These are phyloP conservation scores for Echinops telfairi DNA, from an alignment of 2,113 vertebrate genomes.

Conservation along the genomic window DNA sequence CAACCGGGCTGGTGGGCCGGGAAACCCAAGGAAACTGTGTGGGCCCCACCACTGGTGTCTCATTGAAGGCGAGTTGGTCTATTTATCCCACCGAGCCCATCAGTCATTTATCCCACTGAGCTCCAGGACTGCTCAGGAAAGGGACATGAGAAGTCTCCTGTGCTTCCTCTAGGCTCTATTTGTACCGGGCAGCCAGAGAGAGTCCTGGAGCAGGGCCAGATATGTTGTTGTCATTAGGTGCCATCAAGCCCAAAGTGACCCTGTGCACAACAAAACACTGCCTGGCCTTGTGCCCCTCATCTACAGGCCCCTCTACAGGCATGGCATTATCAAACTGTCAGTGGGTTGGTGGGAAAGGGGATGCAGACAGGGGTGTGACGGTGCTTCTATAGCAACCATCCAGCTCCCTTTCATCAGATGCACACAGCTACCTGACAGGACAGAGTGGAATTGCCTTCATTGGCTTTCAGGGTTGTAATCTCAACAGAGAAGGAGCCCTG, in stretches of 20 bases:
- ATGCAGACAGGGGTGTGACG: background rate
- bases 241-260: too few relatives aligned
- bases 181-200: background rate
- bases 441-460: background rate
- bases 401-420: background rate
- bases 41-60: background rate
- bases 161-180: background rate
- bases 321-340: background rate
- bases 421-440: background rate
- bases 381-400: background rate
- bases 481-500: too few relatives aligned
- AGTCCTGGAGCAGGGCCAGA: background rate
- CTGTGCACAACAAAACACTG: too few relatives aligned
- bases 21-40: background rate
- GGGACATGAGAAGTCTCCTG: too few relatives aligned
- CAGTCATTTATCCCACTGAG: too few relatives aligned
- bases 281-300: too few relatives aligned
- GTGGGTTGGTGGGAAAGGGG: background rate
- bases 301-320: too few relatives aligned
- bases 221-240: too few relatives aligned
- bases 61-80: background rate
- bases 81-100: background rate
- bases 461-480: background rate
- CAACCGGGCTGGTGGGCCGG: background rate
- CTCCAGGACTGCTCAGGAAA: background rate